Evolutionary conservation across 2,888 invertebrate genomes (phyloP), one percentile per base, ranked within the genome.

Genomic region (Parapristionchus giblindavisi): DNA sequence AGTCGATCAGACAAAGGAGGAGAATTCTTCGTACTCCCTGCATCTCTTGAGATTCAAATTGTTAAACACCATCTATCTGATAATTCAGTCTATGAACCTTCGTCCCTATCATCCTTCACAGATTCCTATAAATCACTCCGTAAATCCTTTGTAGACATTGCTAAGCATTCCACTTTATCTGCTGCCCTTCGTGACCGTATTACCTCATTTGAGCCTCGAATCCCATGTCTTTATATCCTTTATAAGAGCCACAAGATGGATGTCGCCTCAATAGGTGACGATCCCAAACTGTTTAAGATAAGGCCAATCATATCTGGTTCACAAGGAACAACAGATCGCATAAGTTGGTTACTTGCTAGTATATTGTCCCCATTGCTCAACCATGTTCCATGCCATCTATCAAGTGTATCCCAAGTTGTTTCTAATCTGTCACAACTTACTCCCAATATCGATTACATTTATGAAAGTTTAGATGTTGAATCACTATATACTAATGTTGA

Each of bases 401-500:
- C 21, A 3, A 66, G 38, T 11, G 5, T 5, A n/a, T 1, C 5
- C 3, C 6, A 11, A 32, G 66, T 38, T 3, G 51, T 66, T 11
- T n/a, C 51, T n/a, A 2, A 32, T n/a, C 48, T 66, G 2, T 63
- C 63, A 2, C 27, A 36, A 8, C 24, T 63, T 21, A 3, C 1
- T 11, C n/a, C 66, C 1, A 14, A 48, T 14, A 32, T 32, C n/a
- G 4, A 32, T 24, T 3, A 34, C 1, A n/a, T 21, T 34, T 66
- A 34, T 38, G 51, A 66, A n/a, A 17, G 5, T 3, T 70, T 70
- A 6, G 54, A 70, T 54, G 70, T 70, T 24, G 14, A 21, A 29
- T 36, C 70, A 24, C 38, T 70, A 14, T 70, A 70, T 24, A 70
- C 70, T 6, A 68, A 70, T 54, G 70, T 70, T 24, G n/a, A 21